These are phyloP conservation scores for Trematocara macrostoma DNA, from an alignment of 2,113 vertebrate genomes.

Conservation along the genomic window DNA sequence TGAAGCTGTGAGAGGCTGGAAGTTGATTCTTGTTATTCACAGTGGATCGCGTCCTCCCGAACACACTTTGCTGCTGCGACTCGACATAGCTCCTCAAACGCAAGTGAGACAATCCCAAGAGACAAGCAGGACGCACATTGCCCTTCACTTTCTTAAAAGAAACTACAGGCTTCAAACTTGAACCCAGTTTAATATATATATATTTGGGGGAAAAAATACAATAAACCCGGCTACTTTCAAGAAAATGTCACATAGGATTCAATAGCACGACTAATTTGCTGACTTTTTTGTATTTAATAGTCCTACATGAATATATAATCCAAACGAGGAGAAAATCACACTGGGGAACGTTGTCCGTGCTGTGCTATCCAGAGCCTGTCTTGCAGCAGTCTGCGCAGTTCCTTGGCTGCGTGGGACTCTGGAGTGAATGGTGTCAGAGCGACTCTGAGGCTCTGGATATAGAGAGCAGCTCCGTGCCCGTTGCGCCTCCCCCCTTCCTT, in stretches of 20 bases:
- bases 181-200: background rate
- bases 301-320: constrained; percentile 50
- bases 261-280: background rate
- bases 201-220: fast-evolving
- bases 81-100: constrained; percentile 78
- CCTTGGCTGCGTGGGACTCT: constrained; percentile 40
- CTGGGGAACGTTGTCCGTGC: constrained; percentile 42
- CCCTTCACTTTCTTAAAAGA: constrained; percentile 28
- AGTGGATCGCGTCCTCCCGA: constrained; percentile 37
- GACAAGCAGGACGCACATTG: constrained; percentile 46
- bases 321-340: constrained; percentile 39
- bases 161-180: constrained; percentile 6
- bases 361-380: constrained; percentile 43
- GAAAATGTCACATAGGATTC: background rate
- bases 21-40: constrained; percentile 44
- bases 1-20: constrained; percentile 7
- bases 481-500: constrained; percentile 73
- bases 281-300: background rate
- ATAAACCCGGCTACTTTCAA: background rate
- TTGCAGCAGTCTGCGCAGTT: constrained; percentile 43
- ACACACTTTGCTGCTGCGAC: constrained; percentile 49
- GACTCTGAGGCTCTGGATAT: constrained; percentile 59
- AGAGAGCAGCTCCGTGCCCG: constrained; percentile 50
- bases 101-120: constrained; percentile 75
- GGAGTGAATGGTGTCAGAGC: constrained; percentile 63